These are phyloP conservation scores for Bombus cullumanus DNA, from an alignment of 1,140 invertebrate species.

Conservation along the genomic window DNA sequence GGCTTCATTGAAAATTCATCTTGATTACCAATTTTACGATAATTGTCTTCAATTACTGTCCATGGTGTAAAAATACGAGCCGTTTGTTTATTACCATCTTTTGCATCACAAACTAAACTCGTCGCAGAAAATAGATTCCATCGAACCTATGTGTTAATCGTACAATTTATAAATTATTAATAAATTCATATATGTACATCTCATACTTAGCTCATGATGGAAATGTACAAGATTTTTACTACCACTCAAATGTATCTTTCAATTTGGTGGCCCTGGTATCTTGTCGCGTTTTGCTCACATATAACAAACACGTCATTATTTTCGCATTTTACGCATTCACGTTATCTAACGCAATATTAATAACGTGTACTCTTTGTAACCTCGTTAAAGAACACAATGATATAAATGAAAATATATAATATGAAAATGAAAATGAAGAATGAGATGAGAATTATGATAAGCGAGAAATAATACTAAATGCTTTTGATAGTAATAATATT, in stretches of 20 bases:
- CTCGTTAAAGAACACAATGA: not conserved
- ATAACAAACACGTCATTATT: constrained; percentile 53
- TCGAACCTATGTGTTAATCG: constrained; percentile 86
- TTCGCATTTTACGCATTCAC: constrained; percentile 70
- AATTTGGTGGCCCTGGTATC: constrained; percentile 80
- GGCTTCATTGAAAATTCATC: constrained; percentile 92
- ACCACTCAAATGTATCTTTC: constrained; percentile 80
- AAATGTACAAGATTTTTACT: constrained; percentile 80
- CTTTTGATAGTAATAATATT: not conserved
- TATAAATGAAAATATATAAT: constrained; percentile 36
- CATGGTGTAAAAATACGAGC: constrained; percentile 89
- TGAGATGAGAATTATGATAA: not conserved
- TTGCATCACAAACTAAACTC: constrained; percentile 83
- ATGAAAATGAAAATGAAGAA: constrained; percentile 24
- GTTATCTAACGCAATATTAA: not conserved
- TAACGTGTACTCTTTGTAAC: not conserved
- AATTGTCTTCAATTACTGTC: constrained; percentile 91
- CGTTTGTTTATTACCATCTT: constrained; percentile 84
- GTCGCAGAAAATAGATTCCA: constrained; percentile 92
- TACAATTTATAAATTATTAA: not conserved
- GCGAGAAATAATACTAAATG: constrained; percentile 27
- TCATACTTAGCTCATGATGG: not conserved
- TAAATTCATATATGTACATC: not conserved
- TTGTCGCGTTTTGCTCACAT: constrained; percentile 62
- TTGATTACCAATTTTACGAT: constrained; percentile 88